Percentiles rank a stretch among this genome's conserved stretches.
Evolutionary conservation across 2,888 invertebrate species (phyloP).

Genomic region (Ctena decussata): DNA sequence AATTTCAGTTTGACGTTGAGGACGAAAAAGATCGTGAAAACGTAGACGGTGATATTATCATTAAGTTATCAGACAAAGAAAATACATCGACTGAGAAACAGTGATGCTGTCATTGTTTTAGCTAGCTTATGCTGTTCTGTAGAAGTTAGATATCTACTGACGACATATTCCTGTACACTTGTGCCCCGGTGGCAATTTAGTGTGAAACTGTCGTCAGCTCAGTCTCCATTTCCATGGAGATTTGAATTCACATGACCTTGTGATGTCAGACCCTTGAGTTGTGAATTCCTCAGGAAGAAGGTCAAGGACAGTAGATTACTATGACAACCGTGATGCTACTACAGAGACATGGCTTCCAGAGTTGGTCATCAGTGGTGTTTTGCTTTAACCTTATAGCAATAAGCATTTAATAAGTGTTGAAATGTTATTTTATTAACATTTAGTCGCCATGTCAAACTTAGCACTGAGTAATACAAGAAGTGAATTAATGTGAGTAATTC

Average conservation of each 20-base stretch:
- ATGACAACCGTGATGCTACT: neutral
- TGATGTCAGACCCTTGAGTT: conserved; percentile 14
- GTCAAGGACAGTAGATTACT: neutral
- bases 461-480: neutral
- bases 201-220: conserved; percentile 24
- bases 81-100: conserved; percentile 1
- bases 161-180: conserved; percentile 32
- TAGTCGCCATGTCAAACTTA: neutral
- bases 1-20: conserved; percentile 80
- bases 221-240: conserved; percentile 25
- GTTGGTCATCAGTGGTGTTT: neutral
- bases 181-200: conserved; percentile 39
- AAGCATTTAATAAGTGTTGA: neutral
- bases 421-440: too few species aligned
- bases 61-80: conserved; percentile 43
- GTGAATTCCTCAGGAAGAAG: conserved; percentile 11
- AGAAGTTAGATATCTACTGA: conserved; percentile 29
- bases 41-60: conserved; percentile 34
- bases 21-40: conserved; percentile 64
- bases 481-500: too few species aligned
- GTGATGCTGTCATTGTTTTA: neutral
- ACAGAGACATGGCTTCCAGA: conserved; percentile 4
- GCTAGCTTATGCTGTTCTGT: neutral
- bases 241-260: neutral
- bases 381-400: neutral